Evolutionary conservation across 2,888 invertebrate species (phyloP), one percentile per base, ranked within the genome.

Genomic region (Clusia tigrina): DNA sequence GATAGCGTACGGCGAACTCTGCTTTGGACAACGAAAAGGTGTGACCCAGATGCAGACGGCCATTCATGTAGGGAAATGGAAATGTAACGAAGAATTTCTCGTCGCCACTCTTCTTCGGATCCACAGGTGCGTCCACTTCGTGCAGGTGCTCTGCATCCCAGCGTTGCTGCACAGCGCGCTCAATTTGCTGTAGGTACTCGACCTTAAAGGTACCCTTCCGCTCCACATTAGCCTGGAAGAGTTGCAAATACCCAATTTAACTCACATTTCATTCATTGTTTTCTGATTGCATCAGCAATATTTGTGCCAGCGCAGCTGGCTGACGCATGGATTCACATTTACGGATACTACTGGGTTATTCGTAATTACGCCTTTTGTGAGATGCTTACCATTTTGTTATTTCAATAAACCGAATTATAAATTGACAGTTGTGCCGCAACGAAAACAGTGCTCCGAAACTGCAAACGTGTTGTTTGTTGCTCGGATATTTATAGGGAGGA

Each of bases 61-160:
- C 99, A 87, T 99, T 99, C 98, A 99, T 99, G 80, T 99, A 99
- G 0, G 99, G 99, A 85, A 91, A 99, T 1, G 99, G 99, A 85
- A 99, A 99, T 1, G 96, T 96, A 37, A 92, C 93, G 71, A 97
- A 86, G 81, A 92, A 98, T 80, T 98, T 99, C 67, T 94, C 93
- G 75, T 89, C 85, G 6, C 81, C 78, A 17, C 85, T 82, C 74
- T 87, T 87, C 65, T 85, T 88, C 64, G 86, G 84, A 5, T 86
- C 83, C 17, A 81, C 78, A 0, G 92, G 92, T 2, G 95, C 95
- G 86, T 98, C 91, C 58, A 87, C 85, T 85, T 98, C 95, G 81
- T 92, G 93, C 1, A 87, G 86, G 77, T 91, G 93, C 61, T 90
- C 89, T 18, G 85, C 82, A 46, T 92, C 90, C 99, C 99, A 99